Evolutionary conservation across 2,888 invertebrate species (phyloP), one percentile per base, ranked within the genome.

Genomic region (Steinernema carpocapsae): DNA sequence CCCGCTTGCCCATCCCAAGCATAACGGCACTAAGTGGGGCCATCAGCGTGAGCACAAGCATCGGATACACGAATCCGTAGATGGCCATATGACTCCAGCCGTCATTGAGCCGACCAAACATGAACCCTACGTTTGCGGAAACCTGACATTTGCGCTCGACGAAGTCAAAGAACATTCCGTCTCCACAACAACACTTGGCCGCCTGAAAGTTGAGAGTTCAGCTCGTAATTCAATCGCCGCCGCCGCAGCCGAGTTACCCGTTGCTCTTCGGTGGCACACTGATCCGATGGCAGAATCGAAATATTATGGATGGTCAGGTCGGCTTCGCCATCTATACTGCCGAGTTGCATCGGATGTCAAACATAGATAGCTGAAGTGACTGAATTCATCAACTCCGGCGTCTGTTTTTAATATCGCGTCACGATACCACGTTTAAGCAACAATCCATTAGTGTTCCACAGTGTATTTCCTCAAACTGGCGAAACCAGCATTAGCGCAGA

Each of bases 251-350:
- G 10, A 10, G 10, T 51, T 10, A 85, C 84, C 72, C 86, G 72
- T 76, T 86, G 86, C 78, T 86, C 86, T 64, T 86, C 86, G 37
- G 86, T 86, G 37, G 86, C 86, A 72, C 86, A 86, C 77, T 86
- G 86, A 78, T 86, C 86, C n/a, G 86, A 85, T n/a, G 86, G 86
- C 43, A 86, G 78, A 74, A 86, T 86, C 29, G 85, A 83, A 52
- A 86, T 84, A 77, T 86, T 86, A 79, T 86, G 86, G 73, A 86
- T 87, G 17, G 80, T 80, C 59, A 85, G 79, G 77, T 85, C 85
- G 64, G 81, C 82, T 70, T 85, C 84, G 76, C 85, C 85, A 79
- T 85, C 85, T 75, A 85, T 83, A 51, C 79, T 76, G 71, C 80
- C 82, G 78, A 85, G 79, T 78, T 85, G 82, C 85, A 85, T 85